phyloP scores from a whole-genome alignment of 2,888 invertebrate species.

The Chymomyza caudatula region DNA sequence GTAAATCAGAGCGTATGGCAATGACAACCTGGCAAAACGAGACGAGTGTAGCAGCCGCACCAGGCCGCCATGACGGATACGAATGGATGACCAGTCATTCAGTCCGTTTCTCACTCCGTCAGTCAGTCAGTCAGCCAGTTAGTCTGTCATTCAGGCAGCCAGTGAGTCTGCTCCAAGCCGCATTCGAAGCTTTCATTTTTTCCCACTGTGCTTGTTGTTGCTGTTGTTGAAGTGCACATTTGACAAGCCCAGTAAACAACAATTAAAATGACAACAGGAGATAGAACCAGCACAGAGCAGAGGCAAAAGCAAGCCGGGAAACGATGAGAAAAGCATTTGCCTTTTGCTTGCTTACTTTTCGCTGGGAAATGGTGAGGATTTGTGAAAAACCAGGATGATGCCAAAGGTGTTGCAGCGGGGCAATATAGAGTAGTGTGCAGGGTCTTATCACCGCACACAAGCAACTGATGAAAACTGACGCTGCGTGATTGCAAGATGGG shows the following conservation, averaged over 20 bases:
- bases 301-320: neutral
- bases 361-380: neutral
- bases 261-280: constrained; percentile 72
- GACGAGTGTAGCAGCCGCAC: constrained; percentile 32
- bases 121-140: constrained; percentile 15
- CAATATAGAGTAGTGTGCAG: neutral
- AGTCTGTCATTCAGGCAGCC: neutral
- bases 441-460: constrained; percentile 10
- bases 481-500: neutral
- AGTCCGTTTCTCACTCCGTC: constrained; percentile 8
- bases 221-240: constrained; percentile 61
- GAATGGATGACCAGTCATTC: neutral
- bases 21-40: constrained; percentile 58
- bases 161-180: constrained; percentile 7
- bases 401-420: neutral
- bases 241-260: constrained; percentile 74
- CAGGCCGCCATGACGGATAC: constrained; percentile 62
- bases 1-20: constrained; percentile 69
- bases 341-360: constrained; percentile 37
- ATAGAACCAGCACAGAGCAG: constrained; percentile 6
- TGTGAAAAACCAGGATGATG: neutral
- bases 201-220: neutral
- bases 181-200: constrained; percentile 13
- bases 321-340: neutral
- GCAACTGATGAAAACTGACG: constrained; percentile 63